Evolutionary conservation across 2,113 vertebrate species (phyloP).

Genomic region (Seriola dumerili): DNA sequence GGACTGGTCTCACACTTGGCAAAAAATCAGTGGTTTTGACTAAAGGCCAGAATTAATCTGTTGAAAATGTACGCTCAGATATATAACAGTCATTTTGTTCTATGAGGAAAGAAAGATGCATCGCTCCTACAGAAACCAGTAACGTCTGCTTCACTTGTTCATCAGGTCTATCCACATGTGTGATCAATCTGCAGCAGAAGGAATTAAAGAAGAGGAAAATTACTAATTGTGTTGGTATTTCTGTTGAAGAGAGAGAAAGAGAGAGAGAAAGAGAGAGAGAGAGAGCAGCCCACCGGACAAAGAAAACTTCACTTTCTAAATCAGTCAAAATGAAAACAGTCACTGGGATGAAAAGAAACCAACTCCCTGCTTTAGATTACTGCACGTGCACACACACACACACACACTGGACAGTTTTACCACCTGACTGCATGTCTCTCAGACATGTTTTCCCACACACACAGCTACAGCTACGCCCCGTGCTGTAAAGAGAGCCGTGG

Average conservation of each 20-base stretch:
- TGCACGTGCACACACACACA: neutral
- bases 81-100: too few relatives aligned
- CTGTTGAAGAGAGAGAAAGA: slow-evolving; percentile 6
- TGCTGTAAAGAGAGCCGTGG: too few relatives aligned
- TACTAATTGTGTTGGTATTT: slow-evolving; percentile 53
- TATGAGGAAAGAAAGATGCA: too few relatives aligned
- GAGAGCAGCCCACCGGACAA: too few relatives aligned
- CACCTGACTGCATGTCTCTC: neutral
- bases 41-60: too few relatives aligned
- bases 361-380: neutral
- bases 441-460: slow-evolving; percentile 35
- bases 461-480: neutral
- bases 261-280: too few relatives aligned
- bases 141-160: slow-evolving; percentile 15
- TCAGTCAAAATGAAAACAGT: slow-evolving; percentile 31
- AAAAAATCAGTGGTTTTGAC: too few relatives aligned
- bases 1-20: too few relatives aligned
- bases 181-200: slow-evolving; percentile 41
- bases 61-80: too few relatives aligned
- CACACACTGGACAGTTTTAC: neutral
- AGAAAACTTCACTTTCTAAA: slow-evolving; percentile 16
- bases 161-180: slow-evolving; percentile 34
- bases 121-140: neutral
- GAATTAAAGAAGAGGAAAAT: slow-evolving; percentile 49
- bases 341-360: slow-evolving; percentile 26